These are phyloP conservation scores for Tenebrosternarchus preto DNA, from an alignment of 2,113 vertebrate genomes.

Conservation along the genomic window DNA sequence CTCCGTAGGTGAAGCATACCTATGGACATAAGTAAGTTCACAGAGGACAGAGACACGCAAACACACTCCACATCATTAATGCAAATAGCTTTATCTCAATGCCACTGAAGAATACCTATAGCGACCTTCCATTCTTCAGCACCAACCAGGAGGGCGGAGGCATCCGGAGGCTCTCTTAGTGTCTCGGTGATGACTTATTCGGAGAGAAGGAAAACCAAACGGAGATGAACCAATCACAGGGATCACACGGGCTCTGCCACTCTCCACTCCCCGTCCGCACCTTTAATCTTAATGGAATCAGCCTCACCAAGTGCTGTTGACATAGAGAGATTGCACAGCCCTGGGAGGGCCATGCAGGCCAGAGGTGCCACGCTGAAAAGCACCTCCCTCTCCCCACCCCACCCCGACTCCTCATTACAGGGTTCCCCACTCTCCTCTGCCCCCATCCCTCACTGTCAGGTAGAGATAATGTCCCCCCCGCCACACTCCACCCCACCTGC, in stretches of 20 bases:
- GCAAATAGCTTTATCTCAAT: no score
- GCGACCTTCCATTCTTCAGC: neutral
- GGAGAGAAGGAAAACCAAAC: conserved; percentile 59
- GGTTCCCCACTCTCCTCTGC: conserved; percentile 80
- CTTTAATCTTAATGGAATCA: conserved; percentile 99
- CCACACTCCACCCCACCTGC: neutral
- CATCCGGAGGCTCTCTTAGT: conserved; percentile 43
- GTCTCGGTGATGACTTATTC: conserved; percentile 60
- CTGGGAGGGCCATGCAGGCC: conserved; percentile 89
- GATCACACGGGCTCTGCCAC: conserved; percentile 88
- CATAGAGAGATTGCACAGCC: conserved; percentile 97
- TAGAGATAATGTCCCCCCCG: conserved; percentile 62
- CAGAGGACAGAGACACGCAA: no score
- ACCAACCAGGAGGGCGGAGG: neutral
- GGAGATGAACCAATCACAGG: conserved; percentile 79
- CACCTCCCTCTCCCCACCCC: conserved; percentile 69
- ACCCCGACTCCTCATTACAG: conserved; percentile 84
- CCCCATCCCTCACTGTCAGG: conserved; percentile 88
- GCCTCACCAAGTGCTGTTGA: conserved; percentile 90
- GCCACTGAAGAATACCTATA: no score
- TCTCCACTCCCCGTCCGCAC: conserved; percentile 72
- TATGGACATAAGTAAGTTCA: no score
- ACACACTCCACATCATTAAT: no score
- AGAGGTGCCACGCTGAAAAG: conserved; percentile 73
- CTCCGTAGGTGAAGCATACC: no score